Conservation (phyloP, 2,888 invertebrate genomes). For the Pharmacophagus antenor region DNA sequence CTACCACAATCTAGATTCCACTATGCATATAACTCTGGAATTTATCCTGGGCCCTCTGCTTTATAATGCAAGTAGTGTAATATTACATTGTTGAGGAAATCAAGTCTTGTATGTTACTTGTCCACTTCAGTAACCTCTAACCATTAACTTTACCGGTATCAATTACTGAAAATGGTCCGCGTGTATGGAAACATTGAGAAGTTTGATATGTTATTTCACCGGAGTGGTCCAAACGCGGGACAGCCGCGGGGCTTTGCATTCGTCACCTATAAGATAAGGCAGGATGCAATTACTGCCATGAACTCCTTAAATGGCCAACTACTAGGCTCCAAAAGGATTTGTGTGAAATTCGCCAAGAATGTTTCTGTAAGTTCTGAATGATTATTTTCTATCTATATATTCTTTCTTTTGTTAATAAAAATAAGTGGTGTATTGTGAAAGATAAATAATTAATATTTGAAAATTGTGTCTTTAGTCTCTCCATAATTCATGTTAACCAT, state of each 20-base stretch:
- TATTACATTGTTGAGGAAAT: too few relatives aligned
- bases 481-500: too few relatives aligned
- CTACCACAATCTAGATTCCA: too few relatives aligned
- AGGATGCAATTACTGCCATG: conserved; percentile 87
- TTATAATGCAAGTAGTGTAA: too few relatives aligned
- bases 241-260: conserved; percentile 97
- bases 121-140: conserved; percentile 52
- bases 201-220: conserved; percentile 97
- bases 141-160: conserved; percentile 89
- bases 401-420: too few relatives aligned
- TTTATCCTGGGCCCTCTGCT: too few relatives aligned
- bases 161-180: conserved; percentile 97
- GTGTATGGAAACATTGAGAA: conserved; percentile 96
- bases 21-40: too few relatives aligned
- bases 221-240: conserved; percentile 92
- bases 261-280: conserved; percentile 87
- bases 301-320: conserved; percentile 86
- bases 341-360: conserved; percentile 90
- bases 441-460: too few relatives aligned
- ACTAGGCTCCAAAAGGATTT: conserved; percentile 87
- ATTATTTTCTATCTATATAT: too few relatives aligned
- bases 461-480: too few relatives aligned
- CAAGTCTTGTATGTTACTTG: conserved; percentile 2
- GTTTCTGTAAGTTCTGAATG: conserved; percentile 37
- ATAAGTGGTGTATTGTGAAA: too few relatives aligned